phyloP scores from a whole-genome alignment of 2,797 vertebrate genomes.

The Spinibarbus caldwelli region DNA sequence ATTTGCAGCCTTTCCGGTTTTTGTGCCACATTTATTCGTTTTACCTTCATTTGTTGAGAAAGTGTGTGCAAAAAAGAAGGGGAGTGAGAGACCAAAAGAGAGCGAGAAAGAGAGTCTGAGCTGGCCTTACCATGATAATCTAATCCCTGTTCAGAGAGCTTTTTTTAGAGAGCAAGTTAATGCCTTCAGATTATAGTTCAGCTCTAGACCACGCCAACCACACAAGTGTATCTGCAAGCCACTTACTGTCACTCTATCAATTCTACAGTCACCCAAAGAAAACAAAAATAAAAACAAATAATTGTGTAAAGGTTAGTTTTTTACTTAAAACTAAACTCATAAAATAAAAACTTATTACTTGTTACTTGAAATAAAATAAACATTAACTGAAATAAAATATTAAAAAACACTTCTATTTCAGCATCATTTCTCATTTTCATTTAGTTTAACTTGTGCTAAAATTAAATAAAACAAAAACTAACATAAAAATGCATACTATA shows the following conservation, averaged over 20 bases:
- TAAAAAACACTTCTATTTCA: neutral
- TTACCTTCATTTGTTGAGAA: constrained; percentile 21
- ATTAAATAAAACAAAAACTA: neutral
- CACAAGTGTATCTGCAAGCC: constrained; percentile 62
- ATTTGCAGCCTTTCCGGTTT: neutral
- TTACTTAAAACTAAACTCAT: neutral
- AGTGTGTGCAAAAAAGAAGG: constrained; percentile 37
- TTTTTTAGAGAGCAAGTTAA: constrained; percentile 87
- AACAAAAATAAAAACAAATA: neutral
- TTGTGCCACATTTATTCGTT: neutral
- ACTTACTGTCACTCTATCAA: constrained; percentile 13
- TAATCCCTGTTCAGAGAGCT: constrained; percentile 85
- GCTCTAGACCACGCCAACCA: constrained; percentile 77
- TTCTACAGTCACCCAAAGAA: constrained; percentile 16
- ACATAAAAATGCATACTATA: neutral
- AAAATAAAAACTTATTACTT: neutral
- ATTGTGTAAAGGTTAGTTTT: neutral
- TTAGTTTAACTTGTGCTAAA: neutral
- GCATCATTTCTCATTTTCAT: neutral
- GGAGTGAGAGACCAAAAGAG: constrained; percentile 60
- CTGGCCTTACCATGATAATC: constrained; percentile 84
- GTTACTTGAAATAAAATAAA: too few relatives aligned
- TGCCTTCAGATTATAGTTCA: constrained; percentile 82
- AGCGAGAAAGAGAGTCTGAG: constrained; percentile 72
- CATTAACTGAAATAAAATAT: too few relatives aligned